Base-by-base conservation (phyloP, 2,797 vertebrate species). In the Artibeus lituratus region DNA sequence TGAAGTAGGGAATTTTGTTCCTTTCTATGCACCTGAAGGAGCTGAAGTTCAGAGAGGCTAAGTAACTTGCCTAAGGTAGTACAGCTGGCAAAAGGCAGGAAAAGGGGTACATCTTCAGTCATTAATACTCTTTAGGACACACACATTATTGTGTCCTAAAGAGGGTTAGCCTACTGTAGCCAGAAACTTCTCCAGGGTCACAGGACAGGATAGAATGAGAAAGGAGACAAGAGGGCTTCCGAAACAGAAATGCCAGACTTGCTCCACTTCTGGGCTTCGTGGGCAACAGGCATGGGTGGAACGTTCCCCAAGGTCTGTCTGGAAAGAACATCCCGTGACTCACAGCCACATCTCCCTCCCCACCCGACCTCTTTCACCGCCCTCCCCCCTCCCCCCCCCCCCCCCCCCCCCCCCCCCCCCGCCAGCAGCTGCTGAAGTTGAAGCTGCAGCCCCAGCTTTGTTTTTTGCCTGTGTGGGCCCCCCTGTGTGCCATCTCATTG, bases 251-350 rank as follows among this genome's bases (percentile, higher is more conserved):
- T n/a, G 42, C 8, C 84, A 86, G 57, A 73, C 49, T 97, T 86
- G 32, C 44, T 55, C 24, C 5, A 24, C 47, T 77, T 95, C 51
- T 51, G 1, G 7, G 8, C 78, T 69, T 69, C 26, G 2, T 15
- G 51, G 49, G 84, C 83, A 32, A 5, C 32, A 84, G 77, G 55
- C 70, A 59, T 4, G 4, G 37, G 49, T 21, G 37, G 72, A 19
- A 29, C 4, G 0, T 59, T 76, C 18, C 42, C 69, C 55, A 32
- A 35, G 53, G 37, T 26, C 85, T 0, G 0, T 86, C 51, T 72
- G 39, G 80, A 76, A 83, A 67, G 77, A 92, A 77, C n/a, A 67
- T 47, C 80, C 70, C 44, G 51, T 97, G 94, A 95, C 78, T 94
- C 92, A 93, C 2, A 18, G 51, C 10, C 15, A 9, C 80, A 84